Percentiles rank a stretch among this genome's conserved stretches.
These are phyloP conservation scores for Serinus canaria DNA, from an alignment of 2,113 vertebrate genomes.

Conservation along the genomic window DNA sequence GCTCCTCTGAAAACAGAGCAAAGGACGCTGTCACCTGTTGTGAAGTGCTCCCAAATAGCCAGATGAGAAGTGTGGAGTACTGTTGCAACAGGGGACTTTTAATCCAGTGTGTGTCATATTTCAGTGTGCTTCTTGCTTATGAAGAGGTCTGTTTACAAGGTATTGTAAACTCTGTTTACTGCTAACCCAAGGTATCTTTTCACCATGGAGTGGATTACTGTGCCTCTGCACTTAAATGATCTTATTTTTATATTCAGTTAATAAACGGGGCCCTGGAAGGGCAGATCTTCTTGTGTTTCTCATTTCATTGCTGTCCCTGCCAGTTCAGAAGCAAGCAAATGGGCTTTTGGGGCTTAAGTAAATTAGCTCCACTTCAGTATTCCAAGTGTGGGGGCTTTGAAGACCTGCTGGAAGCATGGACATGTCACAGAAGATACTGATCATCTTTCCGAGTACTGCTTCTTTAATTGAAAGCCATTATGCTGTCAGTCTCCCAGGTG, in stretches of 20 bases:
- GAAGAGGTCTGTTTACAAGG: constrained; percentile 29
- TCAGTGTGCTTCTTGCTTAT: constrained; percentile 29
- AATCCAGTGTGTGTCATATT: neutral
- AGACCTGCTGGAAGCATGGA: neutral
- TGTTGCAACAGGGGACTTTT: neutral
- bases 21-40: neutral
- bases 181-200: constrained; percentile 19
- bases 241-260: constrained; percentile 71
- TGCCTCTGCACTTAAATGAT: constrained; percentile 59
- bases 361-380: neutral
- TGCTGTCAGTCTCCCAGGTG: neutral
- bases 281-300: neutral
- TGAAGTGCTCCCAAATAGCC: neutral
- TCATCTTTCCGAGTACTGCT: neutral
- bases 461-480: neutral
- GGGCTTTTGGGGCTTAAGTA: neutral
- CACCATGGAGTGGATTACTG: neutral
- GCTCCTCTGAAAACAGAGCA: neutral
- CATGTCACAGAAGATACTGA: neutral
- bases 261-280: constrained; percentile 43
- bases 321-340: neutral
- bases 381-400: neutral
- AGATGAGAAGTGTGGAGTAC: neutral
- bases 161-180: constrained; percentile 26
- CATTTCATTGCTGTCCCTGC: neutral